These are phyloP conservation scores for Lasioglossum morio DNA, from an alignment of 2,888 invertebrate species.

Conservation along the genomic window DNA sequence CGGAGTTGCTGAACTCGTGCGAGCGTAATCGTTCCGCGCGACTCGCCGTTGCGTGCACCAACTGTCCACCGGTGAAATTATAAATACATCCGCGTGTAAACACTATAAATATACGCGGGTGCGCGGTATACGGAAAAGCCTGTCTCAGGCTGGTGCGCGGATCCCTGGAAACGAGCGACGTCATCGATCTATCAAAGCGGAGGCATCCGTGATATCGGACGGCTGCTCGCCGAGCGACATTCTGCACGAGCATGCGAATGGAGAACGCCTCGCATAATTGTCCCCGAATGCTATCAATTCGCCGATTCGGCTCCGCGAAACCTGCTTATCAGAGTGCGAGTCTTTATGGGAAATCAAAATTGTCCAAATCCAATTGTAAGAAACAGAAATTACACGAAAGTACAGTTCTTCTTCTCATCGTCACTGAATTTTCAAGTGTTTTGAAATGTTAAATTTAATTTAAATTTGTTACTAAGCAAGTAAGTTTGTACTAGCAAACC, in stretches of 20 bases:
- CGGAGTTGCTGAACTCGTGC: background rate
- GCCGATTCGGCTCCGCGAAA: background rate
- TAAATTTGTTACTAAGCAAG: too few species aligned
- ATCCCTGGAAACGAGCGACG: slow-evolving; percentile 20
- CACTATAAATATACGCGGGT: slow-evolving; percentile 76
- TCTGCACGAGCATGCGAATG: background rate
- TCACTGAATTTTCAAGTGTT: too few species aligned
- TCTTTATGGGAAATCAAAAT: background rate
- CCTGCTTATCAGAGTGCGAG: background rate
- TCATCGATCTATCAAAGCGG: slow-evolving; percentile 11
- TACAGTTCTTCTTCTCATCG: too few species aligned
- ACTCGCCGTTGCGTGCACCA: slow-evolving; percentile 46
- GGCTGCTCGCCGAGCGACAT: slow-evolving; percentile 4
- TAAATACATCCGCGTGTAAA: slow-evolving; percentile 79
- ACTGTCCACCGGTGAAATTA: slow-evolving; percentile 75
- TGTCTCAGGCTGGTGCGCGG: slow-evolving; percentile 25
- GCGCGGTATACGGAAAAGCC: slow-evolving; percentile 39
- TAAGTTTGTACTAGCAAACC: too few species aligned
- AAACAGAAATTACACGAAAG: too few species aligned
- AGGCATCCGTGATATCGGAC: background rate
- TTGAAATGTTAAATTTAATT: too few species aligned
- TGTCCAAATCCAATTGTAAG: too few species aligned
- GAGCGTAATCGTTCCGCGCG: slow-evolving; percentile 29
- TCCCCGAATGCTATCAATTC: background rate
- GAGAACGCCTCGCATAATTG: background rate